Conservation (phyloP, 2,797 vertebrate genomes). For the Macropus fuliginosus region DNA sequence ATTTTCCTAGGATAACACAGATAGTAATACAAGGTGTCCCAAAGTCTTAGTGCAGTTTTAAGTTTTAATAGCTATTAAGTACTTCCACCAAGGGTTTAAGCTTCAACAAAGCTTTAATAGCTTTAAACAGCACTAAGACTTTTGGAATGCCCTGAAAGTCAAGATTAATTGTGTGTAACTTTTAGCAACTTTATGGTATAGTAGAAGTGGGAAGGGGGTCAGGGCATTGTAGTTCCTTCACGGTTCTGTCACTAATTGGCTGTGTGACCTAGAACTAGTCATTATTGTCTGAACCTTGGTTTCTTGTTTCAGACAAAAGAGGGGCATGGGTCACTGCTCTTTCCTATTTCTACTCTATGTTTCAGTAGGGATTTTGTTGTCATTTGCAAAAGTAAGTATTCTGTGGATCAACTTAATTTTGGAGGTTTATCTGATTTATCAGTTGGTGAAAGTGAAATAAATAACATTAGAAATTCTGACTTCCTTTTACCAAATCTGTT, state of each 20-base stretch:
- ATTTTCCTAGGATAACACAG: not conserved
- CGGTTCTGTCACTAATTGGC: not conserved
- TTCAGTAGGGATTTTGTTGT: slow-evolving; percentile 62
- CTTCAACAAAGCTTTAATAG: not conserved
- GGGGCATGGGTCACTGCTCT: not conserved
- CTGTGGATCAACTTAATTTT: slow-evolving; percentile 72
- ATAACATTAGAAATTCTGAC: slow-evolving; percentile 27
- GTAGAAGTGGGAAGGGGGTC: not conserved
- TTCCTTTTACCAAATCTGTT: slow-evolving; percentile 38
- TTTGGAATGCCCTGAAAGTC: not conserved
- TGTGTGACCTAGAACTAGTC: not conserved
- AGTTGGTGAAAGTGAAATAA: slow-evolving; percentile 35
- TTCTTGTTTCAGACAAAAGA: not conserved
- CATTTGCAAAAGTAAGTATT: slow-evolving; percentile 66
- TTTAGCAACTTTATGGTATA: not conserved
- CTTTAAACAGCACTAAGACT: not conserved
- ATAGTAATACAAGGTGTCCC: not conserved
- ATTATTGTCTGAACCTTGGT: not conserved
- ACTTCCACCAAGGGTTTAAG: not conserved
- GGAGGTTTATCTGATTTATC: slow-evolving; percentile 67
- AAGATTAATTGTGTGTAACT: not conserved
- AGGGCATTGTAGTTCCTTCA: not conserved
- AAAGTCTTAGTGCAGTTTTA: not conserved
- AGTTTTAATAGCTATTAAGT: not conserved
- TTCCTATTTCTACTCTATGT: not conserved